Percentiles rank a stretch among this genome's conserved stretches.
phyloP scores from a whole-genome alignment of 2,113 vertebrate genomes.

The Phycodurus eques region DNA sequence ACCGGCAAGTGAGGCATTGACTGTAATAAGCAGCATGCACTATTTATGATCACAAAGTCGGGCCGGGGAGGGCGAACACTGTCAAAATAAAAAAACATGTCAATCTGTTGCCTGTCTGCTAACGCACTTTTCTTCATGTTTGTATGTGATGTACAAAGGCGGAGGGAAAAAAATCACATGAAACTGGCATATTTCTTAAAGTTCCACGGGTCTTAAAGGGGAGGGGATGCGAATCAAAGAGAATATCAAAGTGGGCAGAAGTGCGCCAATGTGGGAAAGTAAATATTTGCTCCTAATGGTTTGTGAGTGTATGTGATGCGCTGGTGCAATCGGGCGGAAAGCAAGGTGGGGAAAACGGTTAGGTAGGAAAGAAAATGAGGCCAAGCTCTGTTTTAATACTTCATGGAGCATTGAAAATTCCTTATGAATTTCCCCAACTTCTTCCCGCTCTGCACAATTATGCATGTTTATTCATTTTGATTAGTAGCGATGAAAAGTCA shows the following conservation, averaged over 20 bases:
- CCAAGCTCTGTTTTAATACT: conserved; percentile 65
- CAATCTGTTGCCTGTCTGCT: conserved; percentile 72
- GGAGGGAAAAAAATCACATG: conserved; percentile 61
- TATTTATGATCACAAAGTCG: conserved; percentile 76
- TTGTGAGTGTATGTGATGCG: conserved; percentile 54
- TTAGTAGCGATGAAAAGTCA: conserved; percentile 58
- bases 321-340: conserved; percentile 24
- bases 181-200: conserved; percentile 65
- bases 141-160: conserved; percentile 75
- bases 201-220: conserved; percentile 55
- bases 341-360: conserved; percentile 50
- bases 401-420: conserved; percentile 72
- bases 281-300: conserved; percentile 72
- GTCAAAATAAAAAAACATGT: conserved; percentile 75
- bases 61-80: conserved; percentile 62
- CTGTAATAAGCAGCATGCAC: conserved; percentile 75
- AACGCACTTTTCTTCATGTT: conserved; percentile 59
- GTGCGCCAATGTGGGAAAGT: conserved; percentile 54
- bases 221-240: conserved; percentile 63
- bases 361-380: conserved; percentile 56
- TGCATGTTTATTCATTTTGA: conserved; percentile 74
- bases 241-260: conserved; percentile 72
- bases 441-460: conserved; percentile 68
- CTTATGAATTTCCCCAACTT: conserved; percentile 66
- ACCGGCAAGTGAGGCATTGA: conserved; percentile 52